Base-by-base conservation (phyloP, 2,888 invertebrate species). In the Thelaira solivaga region DNA sequence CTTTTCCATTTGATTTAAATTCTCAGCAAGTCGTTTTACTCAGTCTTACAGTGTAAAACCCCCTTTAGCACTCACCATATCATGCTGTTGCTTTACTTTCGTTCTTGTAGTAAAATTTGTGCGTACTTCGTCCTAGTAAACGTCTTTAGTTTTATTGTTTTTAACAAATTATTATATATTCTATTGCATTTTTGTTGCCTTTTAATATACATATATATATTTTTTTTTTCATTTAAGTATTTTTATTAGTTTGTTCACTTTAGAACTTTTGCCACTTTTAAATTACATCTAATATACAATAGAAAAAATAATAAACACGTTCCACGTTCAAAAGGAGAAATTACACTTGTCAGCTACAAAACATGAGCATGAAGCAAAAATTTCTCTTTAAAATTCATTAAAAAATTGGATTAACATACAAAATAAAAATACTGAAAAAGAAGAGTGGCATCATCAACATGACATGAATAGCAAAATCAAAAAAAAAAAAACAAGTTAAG, bases 271-370 rank as follows among this genome's bases (percentile, higher is more conserved):
- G 16, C 36, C 11, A 34, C 4, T 20, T 39, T 13, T n/a, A n/a
- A n/a, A n/a, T n/a, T n/a, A n/a, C n/a, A n/a, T n/a, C n/a, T n/a
- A n/a, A n/a, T n/a, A n/a, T n/a, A n/a, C n/a, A n/a, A n/a, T n/a
- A n/a, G n/a, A 2, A 2, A 18, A 51, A 6, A 26, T 29, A 39
- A 43, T 31, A 62, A 34, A 24, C 8, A n/a, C 24, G 34, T 53
- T 45, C 49, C 24, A 61, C 36, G 8, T 31, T 41, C 22, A 53
- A 45, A 22, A 68, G 69, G 71, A 49, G 71, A 57, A 61, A 76
- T 59, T 57, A 18, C 11, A 16, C 26, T n/a, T 45, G 43, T 29
- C 20, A 22, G 53, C 18, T n/a, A n/a, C n/a, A n/a, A n/a, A n/a
- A n/a, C n/a, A n/a, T n/a, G n/a, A n/a, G n/a, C n/a, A n/a, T n/a